Base-by-base conservation (phyloP, 2,113 vertebrate genomes). In the Holacanthus passer region DNA sequence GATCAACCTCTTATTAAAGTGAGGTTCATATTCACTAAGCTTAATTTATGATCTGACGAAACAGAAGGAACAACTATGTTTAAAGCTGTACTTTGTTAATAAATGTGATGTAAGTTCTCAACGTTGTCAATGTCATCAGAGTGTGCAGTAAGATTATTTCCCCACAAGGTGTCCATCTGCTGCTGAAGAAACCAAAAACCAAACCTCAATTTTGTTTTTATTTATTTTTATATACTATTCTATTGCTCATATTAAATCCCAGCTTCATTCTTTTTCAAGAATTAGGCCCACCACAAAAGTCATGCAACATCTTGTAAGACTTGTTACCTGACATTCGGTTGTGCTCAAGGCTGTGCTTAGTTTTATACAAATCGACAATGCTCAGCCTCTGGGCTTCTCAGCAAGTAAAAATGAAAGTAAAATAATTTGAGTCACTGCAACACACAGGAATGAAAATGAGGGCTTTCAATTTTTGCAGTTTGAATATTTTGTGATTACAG, bases 41-140 rank as follows among this genome's bases (percentile, higher is more conserved):
- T 29, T 56, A 32, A 76, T 82, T 76, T 31, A 48, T 63, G 39
- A 60, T 32, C 4, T 56, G 48, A 77, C 20, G 29, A 48, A 58
- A 47, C 29, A 0, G 52, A 77, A 41, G 11, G 56, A 75, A 76
- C 19, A 37, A 37, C 37, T 56, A 37, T 11, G 17, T n/a, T n/a
- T 24, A 22, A 37, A 29, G 13, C 22, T 79, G 20, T 35, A 41
- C 19, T 35, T 14, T 66, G 11, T 73, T 43, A 88, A 77, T 88
- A 89, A 91, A 89, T 19, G 12, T 12, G 58, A 6, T 82, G 9
- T 43, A 29, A 7, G 3, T 16, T 32, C 24, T 37, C n/a, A n/a
- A n/a, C n/a, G n/a, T n/a, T n/a, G n/a, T n/a, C n/a, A n/a, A n/a
- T n/a, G n/a, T n/a, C n/a, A n/a, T n/a, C n/a, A n/a, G n/a, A n/a